Percentiles rank a stretch among this genome's conserved stretches.
phyloP scores from a whole-genome alignment of 1,140 invertebrate genomes.

The Ditylenchus dipsaci region DNA sequence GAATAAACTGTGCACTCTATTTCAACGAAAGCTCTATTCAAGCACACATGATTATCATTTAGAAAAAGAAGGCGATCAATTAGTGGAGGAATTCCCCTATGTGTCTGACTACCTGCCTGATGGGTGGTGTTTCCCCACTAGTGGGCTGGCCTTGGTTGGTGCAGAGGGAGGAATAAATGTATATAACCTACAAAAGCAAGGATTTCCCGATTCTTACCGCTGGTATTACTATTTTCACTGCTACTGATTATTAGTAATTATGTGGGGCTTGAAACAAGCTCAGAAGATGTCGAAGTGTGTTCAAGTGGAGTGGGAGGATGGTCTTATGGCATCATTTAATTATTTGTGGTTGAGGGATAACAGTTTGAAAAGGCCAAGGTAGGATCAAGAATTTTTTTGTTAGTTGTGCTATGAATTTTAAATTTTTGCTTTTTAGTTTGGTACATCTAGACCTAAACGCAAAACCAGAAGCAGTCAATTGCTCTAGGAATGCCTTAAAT shows the following conservation, averaged over 20 bases:
- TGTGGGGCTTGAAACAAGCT: constrained; percentile 29
- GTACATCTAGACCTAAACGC: constrained; percentile 36
- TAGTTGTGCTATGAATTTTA: too few relatives aligned
- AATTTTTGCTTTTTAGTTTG: neutral
- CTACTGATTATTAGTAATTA: constrained; percentile 6
- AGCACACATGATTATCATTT: too few relatives aligned
- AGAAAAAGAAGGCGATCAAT: too few relatives aligned
- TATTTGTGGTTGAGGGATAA: constrained; percentile 39
- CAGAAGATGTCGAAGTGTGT: constrained; percentile 24
- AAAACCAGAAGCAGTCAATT: constrained; percentile 23
- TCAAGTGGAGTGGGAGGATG: constrained; percentile 40
- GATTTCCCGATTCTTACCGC: neutral
- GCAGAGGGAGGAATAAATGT: too few relatives aligned
- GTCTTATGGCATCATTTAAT: constrained; percentile 24
- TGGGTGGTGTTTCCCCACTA: too few relatives aligned
- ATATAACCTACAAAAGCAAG: neutral
- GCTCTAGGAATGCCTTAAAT: constrained; percentile 19
- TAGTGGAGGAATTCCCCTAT: too few relatives aligned
- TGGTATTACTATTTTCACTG: neutral
- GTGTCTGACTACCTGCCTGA: too few relatives aligned
- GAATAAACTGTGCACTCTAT: too few relatives aligned
- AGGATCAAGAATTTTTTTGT: too few relatives aligned
- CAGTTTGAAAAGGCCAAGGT: constrained; percentile 17
- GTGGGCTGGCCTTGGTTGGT: too few relatives aligned
- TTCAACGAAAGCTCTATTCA: too few relatives aligned